Base-by-base conservation (phyloP, 1,140 invertebrate genomes). In the Lucilia cuprina region DNA sequence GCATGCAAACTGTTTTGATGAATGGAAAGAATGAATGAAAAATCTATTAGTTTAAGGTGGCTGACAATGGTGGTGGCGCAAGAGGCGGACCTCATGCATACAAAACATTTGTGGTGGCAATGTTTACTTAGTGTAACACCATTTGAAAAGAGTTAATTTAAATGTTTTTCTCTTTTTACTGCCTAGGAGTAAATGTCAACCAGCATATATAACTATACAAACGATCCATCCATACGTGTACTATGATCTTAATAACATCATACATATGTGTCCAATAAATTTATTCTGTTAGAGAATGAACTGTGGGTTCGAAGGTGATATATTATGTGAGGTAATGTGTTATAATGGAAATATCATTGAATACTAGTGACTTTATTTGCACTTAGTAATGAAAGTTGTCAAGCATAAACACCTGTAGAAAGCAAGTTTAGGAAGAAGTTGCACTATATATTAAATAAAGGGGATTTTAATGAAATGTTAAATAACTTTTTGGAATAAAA, bases 171-270 rank as follows among this genome's bases (percentile, higher is more conserved):
- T 49, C 47, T 80, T 25, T 80, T 25, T 80, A 41, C 77, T 35
- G 83, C 85, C 84, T 87, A 77, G 78, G 41, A 84, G 82, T 84
- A 84, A 86, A 88, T 89, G 88, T 89, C 88, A 89, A 89, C 88
- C 88, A 89, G 88, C 88, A 89, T 89, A 30, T 30, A 30, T 30
- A 87, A 17, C 34, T 17, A 30, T 30, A 17, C 21, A 41, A 41
- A 55, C 50, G 9, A 55, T 55, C 17, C 50, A 55, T 55, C 50
- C 74, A 12, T 10, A 30, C n/a, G 2, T 12, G 74, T 74, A 34
- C 74, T 13, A 10, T 74, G 41, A 41, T 3, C 41, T 41, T 41
- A 41, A 41, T 41, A 41, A 41, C 41, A 41, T 41, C 41, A 41
- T 41, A 41, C 41, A 41, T 41, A 41, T 41, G 41, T 41, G 41